phyloP scores from a whole-genome alignment of 2,888 invertebrate species.

The Carpatolechia fugitivella region DNA sequence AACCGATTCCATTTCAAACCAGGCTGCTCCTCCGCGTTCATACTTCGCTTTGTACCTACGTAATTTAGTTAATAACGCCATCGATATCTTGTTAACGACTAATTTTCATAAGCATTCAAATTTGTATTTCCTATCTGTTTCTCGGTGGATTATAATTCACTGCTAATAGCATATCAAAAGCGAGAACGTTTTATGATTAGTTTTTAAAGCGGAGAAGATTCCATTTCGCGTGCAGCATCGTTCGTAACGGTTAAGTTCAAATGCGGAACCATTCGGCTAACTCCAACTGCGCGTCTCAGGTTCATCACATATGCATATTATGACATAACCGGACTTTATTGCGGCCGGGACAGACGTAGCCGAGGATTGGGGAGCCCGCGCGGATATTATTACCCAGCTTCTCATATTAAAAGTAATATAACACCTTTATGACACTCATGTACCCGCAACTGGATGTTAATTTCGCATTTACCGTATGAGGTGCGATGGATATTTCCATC shows the following conservation, averaged over 20 bases:
- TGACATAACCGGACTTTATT: slow-evolving; percentile 70
- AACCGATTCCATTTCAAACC: background rate
- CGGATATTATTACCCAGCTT: slow-evolving; percentile 42
- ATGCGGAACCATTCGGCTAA: slow-evolving; percentile 45
- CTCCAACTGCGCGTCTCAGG: slow-evolving; percentile 48
- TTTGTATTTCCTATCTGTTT: background rate
- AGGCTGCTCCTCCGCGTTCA: background rate
- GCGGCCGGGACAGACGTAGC: slow-evolving; percentile 63
- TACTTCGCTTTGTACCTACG: background rate
- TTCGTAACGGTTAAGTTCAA: slow-evolving; percentile 35
- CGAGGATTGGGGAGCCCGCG: slow-evolving; percentile 51
- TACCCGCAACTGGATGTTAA: slow-evolving; percentile 41
- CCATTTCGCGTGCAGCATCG: slow-evolving; percentile 23
- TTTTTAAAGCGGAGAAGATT: slow-evolving; percentile 6
- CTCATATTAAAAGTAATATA: slow-evolving; percentile 30
- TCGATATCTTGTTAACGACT: background rate
- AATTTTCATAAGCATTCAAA: background rate
- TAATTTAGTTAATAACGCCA: background rate
- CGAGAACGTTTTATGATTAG: slow-evolving; percentile 19
- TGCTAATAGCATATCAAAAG: background rate
- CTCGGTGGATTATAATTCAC: background rate
- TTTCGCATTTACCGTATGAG: slow-evolving; percentile 37
- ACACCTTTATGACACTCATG: slow-evolving; percentile 53
- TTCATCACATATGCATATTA: slow-evolving; percentile 72
- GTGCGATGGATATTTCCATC: background rate